Conservation (phyloP, 2,113 vertebrate genomes). For the Brevimyrus niger region DNA sequence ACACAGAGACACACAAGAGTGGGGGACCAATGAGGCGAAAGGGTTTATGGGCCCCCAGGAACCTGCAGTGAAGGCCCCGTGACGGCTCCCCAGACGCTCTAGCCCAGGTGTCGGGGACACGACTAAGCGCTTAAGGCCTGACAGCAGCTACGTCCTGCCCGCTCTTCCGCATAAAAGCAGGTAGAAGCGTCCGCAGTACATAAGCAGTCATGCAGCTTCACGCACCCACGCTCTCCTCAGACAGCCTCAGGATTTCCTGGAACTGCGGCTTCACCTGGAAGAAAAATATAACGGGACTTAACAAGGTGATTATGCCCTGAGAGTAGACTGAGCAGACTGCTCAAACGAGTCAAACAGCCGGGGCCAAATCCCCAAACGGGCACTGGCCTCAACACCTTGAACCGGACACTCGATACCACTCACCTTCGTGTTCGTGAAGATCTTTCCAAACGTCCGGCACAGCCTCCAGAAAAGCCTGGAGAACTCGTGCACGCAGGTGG, state of each 20-base stretch:
- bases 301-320: background rate
- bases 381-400: background rate
- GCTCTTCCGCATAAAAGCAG: background rate
- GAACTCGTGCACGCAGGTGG: constrained; percentile 93
- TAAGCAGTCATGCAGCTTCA: background rate
- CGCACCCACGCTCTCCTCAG: constrained; percentile 96
- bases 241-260: constrained; percentile 93
- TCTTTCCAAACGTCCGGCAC: constrained; percentile 95
- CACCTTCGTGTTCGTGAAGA: constrained; percentile 98
- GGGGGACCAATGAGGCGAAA: background rate
- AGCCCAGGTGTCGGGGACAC: background rate
- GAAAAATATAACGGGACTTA: background rate
- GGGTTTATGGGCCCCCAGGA: background rate
- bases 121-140: background rate
- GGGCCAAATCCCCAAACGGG: background rate
- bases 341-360: background rate
- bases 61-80: background rate
- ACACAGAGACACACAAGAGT: too few species aligned
- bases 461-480: constrained; percentile 98
- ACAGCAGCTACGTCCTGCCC: background rate
- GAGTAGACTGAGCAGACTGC: background rate
- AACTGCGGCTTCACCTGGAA: constrained; percentile 94
- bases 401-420: background rate
- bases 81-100: background rate
- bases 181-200: background rate